phyloP scores from a whole-genome alignment of 2,113 vertebrate species.

The Diphyllodes magnificus region DNA sequence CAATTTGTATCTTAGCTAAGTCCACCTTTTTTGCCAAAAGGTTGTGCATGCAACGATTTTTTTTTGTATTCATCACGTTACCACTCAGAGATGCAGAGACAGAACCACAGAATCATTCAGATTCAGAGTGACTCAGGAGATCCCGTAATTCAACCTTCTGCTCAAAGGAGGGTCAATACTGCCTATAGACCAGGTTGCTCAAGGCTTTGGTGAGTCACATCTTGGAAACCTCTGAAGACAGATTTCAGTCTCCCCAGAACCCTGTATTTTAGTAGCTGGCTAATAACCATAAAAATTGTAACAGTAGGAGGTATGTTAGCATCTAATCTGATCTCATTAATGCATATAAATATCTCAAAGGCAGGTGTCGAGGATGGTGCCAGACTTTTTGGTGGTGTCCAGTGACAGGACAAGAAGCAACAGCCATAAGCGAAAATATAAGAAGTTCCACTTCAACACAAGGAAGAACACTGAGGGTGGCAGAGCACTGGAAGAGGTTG shows the following conservation, averaged over 20 bases:
- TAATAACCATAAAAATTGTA: neutral
- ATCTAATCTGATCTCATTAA: neutral
- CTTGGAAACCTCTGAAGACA: neutral
- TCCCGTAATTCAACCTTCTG: neutral
- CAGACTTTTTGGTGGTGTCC: neutral
- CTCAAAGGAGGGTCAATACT: neutral
- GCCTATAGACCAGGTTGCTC: neutral
- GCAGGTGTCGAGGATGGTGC: fast-evolving
- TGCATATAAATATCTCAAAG: neutral
- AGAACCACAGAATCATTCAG: neutral
- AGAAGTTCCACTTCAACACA: neutral
- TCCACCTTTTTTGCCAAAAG: neutral
- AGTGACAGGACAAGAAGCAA: neutral
- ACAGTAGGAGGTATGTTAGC: neutral
- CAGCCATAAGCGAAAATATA: neutral
- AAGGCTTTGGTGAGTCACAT: neutral
- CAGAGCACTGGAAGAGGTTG: neutral
- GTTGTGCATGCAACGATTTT: neutral
- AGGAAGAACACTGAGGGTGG: neutral
- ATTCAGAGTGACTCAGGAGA: neutral
- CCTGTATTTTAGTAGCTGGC: neutral
- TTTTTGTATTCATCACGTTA: neutral
- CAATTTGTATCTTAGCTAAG: neutral
- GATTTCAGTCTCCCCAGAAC: neutral
- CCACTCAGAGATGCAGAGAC: neutral